Conservation (phyloP, 2,888 invertebrate genomes). For the Stegana nigrithorax region DNA sequence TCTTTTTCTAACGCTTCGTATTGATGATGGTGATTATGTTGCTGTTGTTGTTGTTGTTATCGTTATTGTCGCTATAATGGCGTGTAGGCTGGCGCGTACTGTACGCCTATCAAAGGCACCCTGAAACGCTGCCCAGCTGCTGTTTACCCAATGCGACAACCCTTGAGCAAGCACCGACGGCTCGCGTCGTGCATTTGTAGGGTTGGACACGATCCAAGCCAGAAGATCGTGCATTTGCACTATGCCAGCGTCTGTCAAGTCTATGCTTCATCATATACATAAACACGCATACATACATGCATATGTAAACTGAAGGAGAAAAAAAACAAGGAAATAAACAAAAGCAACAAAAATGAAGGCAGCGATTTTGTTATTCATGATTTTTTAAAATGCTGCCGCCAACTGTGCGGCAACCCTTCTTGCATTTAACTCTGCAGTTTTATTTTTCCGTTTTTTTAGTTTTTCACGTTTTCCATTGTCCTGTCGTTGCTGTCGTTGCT, state of each 20-base stretch:
- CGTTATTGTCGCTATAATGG: neutral
- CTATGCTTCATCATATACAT: too few species aligned
- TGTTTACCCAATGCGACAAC: neutral
- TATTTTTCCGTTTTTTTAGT: too few species aligned
- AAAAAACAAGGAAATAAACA: neutral
- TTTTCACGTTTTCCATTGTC: neutral
- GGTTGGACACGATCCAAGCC: too few species aligned
- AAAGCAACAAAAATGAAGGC: neutral
- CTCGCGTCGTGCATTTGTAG: too few species aligned
- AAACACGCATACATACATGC: too few species aligned
- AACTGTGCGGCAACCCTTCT: too few species aligned
- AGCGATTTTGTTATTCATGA: too few species aligned
- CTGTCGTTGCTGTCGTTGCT: conserved; percentile 11
- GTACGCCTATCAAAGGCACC: neutral
- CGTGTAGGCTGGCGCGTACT: neutral
- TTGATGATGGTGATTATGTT: neutral
- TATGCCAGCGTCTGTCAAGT: too few species aligned
- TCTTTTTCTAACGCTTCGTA: neutral
- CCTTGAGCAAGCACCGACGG: too few species aligned
- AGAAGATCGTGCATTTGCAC: too few species aligned
- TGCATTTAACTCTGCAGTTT: too few species aligned
- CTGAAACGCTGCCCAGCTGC: neutral
- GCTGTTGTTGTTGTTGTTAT: neutral
- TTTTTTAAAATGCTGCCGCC: neutral
- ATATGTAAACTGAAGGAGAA: too few species aligned